Conservation (phyloP, 2,888 invertebrate species). For the Oxystoma pomonae region DNA sequence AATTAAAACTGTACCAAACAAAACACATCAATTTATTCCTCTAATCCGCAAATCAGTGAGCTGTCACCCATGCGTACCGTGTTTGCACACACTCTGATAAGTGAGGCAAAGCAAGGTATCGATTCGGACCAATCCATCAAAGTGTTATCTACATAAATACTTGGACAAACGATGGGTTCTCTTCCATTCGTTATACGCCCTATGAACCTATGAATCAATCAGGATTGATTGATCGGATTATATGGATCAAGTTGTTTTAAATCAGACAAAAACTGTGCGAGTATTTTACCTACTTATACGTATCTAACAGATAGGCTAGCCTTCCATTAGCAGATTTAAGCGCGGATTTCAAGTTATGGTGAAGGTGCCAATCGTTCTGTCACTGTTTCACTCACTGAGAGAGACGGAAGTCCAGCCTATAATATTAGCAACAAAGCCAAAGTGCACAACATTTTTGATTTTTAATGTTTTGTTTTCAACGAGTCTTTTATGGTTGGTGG, state of each 20-base stretch:
- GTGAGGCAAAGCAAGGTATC: neutral
- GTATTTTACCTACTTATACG: no score
- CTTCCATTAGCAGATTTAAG: no score
- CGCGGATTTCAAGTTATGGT: no score
- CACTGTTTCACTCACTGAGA: no score
- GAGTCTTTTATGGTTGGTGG: no score
- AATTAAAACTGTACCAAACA: neutral
- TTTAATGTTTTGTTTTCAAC: no score
- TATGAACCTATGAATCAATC: neutral
- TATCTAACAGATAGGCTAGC: no score
- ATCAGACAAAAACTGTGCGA: no score
- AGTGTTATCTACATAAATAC: neutral
- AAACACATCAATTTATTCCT: neutral
- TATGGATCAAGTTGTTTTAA: neutral
- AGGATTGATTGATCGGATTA: neutral
- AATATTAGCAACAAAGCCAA: no score
- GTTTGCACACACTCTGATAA: neutral
- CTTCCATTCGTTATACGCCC: neutral
- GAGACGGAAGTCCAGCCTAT: no score
- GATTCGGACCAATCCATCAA: neutral
- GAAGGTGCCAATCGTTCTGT: no score
- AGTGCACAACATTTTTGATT: no score
- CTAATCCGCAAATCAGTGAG: neutral
- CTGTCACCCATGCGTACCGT: neutral
- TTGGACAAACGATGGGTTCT: neutral